Percentiles rank a stretch among this genome's conserved stretches.
phyloP scores from a whole-genome alignment of 2,888 invertebrate genomes.

The Phania funesta region DNA sequence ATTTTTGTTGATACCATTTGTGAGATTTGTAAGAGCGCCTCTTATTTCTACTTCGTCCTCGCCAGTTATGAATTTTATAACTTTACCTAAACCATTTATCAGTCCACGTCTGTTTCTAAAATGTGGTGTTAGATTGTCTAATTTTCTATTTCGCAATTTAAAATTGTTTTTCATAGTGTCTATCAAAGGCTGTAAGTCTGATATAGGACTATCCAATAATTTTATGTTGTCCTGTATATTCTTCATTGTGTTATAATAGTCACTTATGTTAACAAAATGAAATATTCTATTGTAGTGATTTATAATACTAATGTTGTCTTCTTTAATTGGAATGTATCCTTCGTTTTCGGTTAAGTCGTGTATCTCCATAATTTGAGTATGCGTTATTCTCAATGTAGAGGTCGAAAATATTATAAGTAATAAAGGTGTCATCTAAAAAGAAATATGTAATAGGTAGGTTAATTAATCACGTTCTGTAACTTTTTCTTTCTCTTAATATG shows the following conservation, averaged over 20 bases:
- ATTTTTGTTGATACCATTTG: not conserved
- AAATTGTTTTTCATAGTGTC: not conserved
- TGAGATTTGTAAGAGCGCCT: not conserved
- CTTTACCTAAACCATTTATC: not conserved
- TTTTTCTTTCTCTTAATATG: too few relatives aligned
- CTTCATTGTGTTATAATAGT: constrained; percentile 20
- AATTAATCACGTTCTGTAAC: too few relatives aligned
- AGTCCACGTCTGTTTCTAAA: not conserved
- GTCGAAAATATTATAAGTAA: too few relatives aligned
- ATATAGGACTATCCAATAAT: not conserved
- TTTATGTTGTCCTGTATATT: not conserved
- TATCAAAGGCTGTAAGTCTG: not conserved
- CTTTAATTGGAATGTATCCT: not conserved
- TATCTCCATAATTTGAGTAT: too few relatives aligned
- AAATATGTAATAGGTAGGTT: too few relatives aligned
- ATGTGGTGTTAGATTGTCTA: constrained; percentile 17
- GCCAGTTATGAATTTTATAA: not conserved
- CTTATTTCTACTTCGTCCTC: not conserved
- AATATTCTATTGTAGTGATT: constrained; percentile 11
- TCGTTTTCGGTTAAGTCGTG: too few relatives aligned
- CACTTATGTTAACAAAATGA: constrained; percentile 22
- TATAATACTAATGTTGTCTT: not conserved
- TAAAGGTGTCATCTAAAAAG: too few relatives aligned
- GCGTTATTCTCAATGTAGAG: too few relatives aligned
- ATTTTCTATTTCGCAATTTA: not conserved